phyloP scores from a whole-genome alignment of 1,140 invertebrate genomes.

The Tetranychus urticae region DNA sequence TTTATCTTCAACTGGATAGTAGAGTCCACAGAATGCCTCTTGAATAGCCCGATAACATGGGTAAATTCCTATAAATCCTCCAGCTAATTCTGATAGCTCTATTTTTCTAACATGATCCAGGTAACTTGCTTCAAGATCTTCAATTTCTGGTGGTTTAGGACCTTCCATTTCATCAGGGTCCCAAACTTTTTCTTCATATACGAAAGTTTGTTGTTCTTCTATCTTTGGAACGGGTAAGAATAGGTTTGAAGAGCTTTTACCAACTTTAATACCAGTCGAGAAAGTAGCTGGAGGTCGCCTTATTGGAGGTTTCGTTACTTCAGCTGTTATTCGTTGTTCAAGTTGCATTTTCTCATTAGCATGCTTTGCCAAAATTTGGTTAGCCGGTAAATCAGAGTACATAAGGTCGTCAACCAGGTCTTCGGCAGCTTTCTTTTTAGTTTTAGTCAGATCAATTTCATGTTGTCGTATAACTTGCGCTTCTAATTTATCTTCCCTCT shows the following conservation, averaged over 20 bases:
- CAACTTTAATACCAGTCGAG: constrained; percentile 20
- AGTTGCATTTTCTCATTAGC: constrained; percentile 31
- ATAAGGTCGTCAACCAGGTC: constrained; percentile 78
- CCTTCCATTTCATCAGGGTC: constrained; percentile 36
- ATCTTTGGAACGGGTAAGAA: constrained; percentile 32
- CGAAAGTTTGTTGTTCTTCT: constrained; percentile 46
- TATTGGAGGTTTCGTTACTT: not conserved
- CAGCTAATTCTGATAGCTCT: constrained; percentile 47
- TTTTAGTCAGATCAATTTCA: constrained; percentile 41
- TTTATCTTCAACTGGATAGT: constrained; percentile 17
- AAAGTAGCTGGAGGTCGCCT: constrained; percentile 11
- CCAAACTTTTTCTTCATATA: constrained; percentile 27
- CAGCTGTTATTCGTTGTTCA: constrained; percentile 21
- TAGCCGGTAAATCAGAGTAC: constrained; percentile 65
- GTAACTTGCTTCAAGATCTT: constrained; percentile 43
- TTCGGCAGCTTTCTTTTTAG: constrained; percentile 61
- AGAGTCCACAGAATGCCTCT: constrained; percentile 66
- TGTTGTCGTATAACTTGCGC: constrained; percentile 35
- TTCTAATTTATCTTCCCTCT: constrained; percentile 15
- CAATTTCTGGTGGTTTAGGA: constrained; percentile 36
- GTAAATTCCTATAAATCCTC: constrained; percentile 54
- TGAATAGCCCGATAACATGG: constrained; percentile 67
- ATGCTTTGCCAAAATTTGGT: constrained; percentile 61
- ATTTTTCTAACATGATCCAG: constrained; percentile 46
- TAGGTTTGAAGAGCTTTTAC: constrained; percentile 10